Conservation (phyloP, 92 coral and sea anemone genomes). For the Diadumene lineata region DNA sequence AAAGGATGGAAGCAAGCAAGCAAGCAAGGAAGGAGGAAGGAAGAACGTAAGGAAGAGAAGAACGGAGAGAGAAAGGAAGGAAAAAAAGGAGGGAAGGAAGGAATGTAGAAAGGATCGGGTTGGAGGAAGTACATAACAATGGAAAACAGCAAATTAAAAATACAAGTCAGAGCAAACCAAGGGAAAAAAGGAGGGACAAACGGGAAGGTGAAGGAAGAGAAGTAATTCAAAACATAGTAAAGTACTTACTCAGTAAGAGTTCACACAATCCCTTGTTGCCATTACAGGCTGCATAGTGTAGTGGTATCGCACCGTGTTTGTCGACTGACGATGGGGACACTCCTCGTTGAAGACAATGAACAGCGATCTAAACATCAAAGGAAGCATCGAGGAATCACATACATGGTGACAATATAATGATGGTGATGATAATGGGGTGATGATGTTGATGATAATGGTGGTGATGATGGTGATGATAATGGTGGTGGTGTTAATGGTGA, state of each 20-base stretch:
- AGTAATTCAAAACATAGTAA: background rate
- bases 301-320: conserved; percentile 66
- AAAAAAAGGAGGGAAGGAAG: too few species aligned
- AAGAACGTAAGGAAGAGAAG: too few species aligned
- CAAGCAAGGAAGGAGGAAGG: too few species aligned
- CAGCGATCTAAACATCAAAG: conserved; percentile 64
- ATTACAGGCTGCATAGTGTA: conserved; percentile 85
- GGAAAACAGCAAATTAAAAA: too few species aligned
- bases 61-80: too few species aligned
- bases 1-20: too few species aligned
- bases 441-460: background rate
- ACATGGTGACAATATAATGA: background rate
- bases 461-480: background rate
- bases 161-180: too few species aligned
- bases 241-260: conserved; percentile 66
- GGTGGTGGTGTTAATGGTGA: background rate
- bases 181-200: background rate
- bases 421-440: background rate
- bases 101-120: too few species aligned
- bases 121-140: too few species aligned
- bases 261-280: conserved; percentile 75
- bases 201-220: background rate
- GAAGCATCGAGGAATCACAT: background rate
- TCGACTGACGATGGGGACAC: conserved; percentile 73
- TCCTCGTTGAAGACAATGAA: conserved; percentile 76